Base-by-base conservation (phyloP, 2,888 invertebrate genomes). In the Eupithecia vulgata region DNA sequence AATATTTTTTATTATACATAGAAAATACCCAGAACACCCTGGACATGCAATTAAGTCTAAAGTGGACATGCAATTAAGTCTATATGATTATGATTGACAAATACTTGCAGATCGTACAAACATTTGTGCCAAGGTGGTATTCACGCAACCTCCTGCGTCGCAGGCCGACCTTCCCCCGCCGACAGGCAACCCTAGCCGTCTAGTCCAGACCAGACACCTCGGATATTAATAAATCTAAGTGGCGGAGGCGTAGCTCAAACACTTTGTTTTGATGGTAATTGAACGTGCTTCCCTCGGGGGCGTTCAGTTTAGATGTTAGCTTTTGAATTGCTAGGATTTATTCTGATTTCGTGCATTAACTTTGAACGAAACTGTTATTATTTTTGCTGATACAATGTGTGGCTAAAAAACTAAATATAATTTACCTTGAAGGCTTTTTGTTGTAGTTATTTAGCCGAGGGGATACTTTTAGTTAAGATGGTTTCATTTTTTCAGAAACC, bases 161-260 rank as follows among this genome's bases (percentile, higher is more conserved):
- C 30, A 30, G 30, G 30, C 4, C 2, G 30, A 30, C 30, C 30
- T 30, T 30, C 30, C 30, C 30, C 30, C 30, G 30, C 30, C 34
- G 13, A 25, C 21, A 57, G 57, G 57, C 25, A 57, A 57, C 57
- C 57, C 57, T 57, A 57, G 57, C 57, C 57, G 57, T 57, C 66
- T 70, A 57, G 59, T 42, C 42, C n/a, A 42, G 78, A 69, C 76
- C 76, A 75, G 76, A 73, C 75, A 68, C 72, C 42, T 71, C 66
- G n/a, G 74, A 70, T 78, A 80, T 77, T 77, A 77, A 76, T 80
- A 78, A 74, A 76, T 70, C 68, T 66, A 76, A 73, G 67, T 71
- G 72, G 65, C 48, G 42, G 66, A 34, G 69, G 69, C 67, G 68
- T 30, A 68, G 48, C 70, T 65, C 71, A 52, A 64, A 72, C 62